Base-by-base conservation (phyloP, 2,113 vertebrate genomes). In the Ciconia maguari region DNA sequence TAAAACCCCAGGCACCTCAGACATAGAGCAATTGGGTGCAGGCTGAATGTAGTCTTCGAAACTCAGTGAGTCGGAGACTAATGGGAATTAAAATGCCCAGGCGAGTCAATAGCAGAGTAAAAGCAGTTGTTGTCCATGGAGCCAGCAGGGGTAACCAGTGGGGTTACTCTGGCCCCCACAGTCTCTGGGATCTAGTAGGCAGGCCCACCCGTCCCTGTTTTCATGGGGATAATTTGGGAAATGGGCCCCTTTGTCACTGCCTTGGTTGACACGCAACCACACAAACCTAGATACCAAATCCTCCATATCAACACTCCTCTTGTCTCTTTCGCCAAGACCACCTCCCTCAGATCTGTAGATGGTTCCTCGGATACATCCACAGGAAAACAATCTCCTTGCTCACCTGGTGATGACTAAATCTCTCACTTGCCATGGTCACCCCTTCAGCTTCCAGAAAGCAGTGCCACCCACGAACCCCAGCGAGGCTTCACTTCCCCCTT, bases 321-420 rank as follows among this genome's bases (percentile, higher is more conserved):
- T 0, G 1, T 48, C 61, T 25, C 24, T 60, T 62, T 86, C 66
- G 69, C 44, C 46, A 79, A n/a, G 64, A 58, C 4, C 0, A 0
- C 14, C 12, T 89, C 9, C 38, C 24, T 83, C 13, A 78, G 49
- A 69, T 48, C 49, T 74, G 54, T 60, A 86, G 38, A 22, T 12
- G 41, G 18, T 48, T 25, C 9, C 14, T 64, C 54, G 69, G 38
- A 13, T 66, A 29, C 10, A 42, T 36, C 24, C 4, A 3, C 13
- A 34, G 49, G 49, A 55, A 70, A 74, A 38, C 19, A 48, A 20
- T 70, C 34, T 90, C 21, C 32, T 69, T 74, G 24, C 38, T 89
- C 81, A 70, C 21, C 17, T 51, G 41, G 20, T 52, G 27, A 58
- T 41, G 19, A 58, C 44, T 66, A 65, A 87, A 71, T 13, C 30